These are phyloP conservation scores for Selene dorsalis DNA, from an alignment of 2,797 vertebrate genomes.

Conservation along the genomic window DNA sequence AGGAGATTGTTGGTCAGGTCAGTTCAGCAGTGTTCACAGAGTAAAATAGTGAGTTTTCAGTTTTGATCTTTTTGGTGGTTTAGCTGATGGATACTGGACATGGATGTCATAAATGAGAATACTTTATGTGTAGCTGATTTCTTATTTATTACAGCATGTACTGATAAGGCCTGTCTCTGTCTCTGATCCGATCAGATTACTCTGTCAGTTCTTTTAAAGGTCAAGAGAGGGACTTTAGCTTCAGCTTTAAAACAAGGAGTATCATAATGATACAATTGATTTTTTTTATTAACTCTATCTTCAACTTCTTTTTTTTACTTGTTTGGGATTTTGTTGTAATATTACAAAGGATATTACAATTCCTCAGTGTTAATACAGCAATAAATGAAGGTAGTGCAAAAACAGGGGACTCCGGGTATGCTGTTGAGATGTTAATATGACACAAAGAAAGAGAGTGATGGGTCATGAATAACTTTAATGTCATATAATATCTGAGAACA, in stretches of 20 bases:
- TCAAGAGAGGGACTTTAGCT: slow-evolving; percentile 12
- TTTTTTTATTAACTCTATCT: not conserved
- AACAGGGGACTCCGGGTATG: not conserved
- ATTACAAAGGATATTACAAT: not conserved
- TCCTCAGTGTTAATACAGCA: not conserved
- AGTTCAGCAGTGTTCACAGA: slow-evolving; percentile 3
- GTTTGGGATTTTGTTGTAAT: not conserved
- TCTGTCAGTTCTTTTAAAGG: not conserved
- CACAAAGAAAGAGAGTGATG: not conserved
- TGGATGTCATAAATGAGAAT: not conserved
- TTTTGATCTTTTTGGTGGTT: slow-evolving; percentile 1
- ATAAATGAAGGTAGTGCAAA: not conserved
- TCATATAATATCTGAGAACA: not conserved
- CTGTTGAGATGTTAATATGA: not conserved
- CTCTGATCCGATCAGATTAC: slow-evolving; percentile 15
- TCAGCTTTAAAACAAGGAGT: not conserved
- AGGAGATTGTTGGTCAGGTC: slow-evolving; percentile 57
- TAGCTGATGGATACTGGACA: not conserved
- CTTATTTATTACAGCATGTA: slow-evolving; percentile 43
- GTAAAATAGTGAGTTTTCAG: not conserved
- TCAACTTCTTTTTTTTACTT: not conserved
- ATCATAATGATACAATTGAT: not conserved
- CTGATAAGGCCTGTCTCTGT: slow-evolving; percentile 24
- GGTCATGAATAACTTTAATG: not conserved
- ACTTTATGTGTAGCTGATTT: not conserved